These are phyloP conservation scores for Drosophila pseudotalamancana DNA, from an alignment of 2,888 invertebrate genomes.

Conservation along the genomic window DNA sequence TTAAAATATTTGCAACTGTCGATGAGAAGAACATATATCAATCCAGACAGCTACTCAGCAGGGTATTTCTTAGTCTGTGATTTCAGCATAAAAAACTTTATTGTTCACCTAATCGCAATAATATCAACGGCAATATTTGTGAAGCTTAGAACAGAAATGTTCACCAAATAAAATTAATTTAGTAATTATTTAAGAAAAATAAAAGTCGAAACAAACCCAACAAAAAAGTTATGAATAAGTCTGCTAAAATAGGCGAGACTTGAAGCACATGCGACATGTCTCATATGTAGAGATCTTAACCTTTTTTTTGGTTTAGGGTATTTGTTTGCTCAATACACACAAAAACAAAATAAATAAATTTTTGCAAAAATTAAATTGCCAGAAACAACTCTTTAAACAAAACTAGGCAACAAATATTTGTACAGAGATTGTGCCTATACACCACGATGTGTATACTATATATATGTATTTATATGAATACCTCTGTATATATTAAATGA, in stretches of 20 bases:
- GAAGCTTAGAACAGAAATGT: neutral
- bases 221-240: too few species aligned
- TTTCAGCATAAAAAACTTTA: too few species aligned
- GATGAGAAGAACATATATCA: too few species aligned
- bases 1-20: too few species aligned
- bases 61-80: too few species aligned
- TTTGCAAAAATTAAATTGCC: constrained; percentile 25
- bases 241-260: neutral
- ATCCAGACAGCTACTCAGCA: too few species aligned
- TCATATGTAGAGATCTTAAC: neutral
- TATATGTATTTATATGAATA: neutral
- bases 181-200: too few species aligned
- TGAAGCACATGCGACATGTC: neutral
- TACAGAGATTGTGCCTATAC: constrained; percentile 17
- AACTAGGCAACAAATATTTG: constrained; percentile 54
- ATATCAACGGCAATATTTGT: too few species aligned
- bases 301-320: neutral
- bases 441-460: neutral
- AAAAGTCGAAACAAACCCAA: constrained; percentile 30
- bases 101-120: too few species aligned
- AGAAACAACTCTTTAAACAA: constrained; percentile 53
- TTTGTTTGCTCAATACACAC: constrained; percentile 26
- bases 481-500: constrained; percentile 10
- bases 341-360: constrained; percentile 27
- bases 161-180: constrained; percentile 4